Conservation (phyloP, 2,888 invertebrate species). For the Lochmaea crataegi region DNA sequence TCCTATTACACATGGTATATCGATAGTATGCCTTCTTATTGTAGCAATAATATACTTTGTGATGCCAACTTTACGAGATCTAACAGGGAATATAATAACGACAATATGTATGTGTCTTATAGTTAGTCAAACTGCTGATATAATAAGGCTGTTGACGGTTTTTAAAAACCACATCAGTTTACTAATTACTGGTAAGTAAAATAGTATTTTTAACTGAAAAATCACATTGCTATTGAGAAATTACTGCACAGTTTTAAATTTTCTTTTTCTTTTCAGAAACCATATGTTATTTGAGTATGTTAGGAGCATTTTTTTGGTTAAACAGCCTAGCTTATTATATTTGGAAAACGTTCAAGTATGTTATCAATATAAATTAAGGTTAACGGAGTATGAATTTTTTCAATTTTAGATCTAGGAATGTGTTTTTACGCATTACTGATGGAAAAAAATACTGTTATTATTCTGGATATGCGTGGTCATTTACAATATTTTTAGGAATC, state of each 20-base stretch:
- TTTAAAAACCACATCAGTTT: slow-evolving; percentile 84
- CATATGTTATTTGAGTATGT: slow-evolving; percentile 78
- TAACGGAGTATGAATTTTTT: slow-evolving; percentile 12
- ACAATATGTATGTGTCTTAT: slow-evolving; percentile 84
- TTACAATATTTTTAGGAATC: slow-evolving; percentile 76
- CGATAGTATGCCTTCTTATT: slow-evolving; percentile 76
- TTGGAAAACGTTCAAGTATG: slow-evolving; percentile 87
- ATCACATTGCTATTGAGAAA: background rate
- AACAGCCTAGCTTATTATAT: slow-evolving; percentile 88
- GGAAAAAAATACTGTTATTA: slow-evolving; percentile 90
- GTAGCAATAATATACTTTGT: slow-evolving; percentile 86
- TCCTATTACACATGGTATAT: slow-evolving; percentile 80
- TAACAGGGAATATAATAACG: slow-evolving; percentile 86
- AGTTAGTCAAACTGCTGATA: slow-evolving; percentile 80
- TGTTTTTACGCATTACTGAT: slow-evolving; percentile 86
- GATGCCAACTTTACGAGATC: slow-evolving; percentile 82
- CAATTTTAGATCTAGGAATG: slow-evolving; percentile 78
- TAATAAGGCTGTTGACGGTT: slow-evolving; percentile 83
- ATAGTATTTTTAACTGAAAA: background rate
- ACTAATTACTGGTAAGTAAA: slow-evolving; percentile 76
- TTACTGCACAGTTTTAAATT: background rate
- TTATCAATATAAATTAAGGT: slow-evolving; percentile 22
- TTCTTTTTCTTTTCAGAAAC: slow-evolving; percentile 72
- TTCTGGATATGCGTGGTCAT: slow-evolving; percentile 83
- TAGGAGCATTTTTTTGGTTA: slow-evolving; percentile 88